phyloP scores from a whole-genome alignment of 2,888 invertebrate genomes.

The Galeopsomyia nigrocyanea region DNA sequence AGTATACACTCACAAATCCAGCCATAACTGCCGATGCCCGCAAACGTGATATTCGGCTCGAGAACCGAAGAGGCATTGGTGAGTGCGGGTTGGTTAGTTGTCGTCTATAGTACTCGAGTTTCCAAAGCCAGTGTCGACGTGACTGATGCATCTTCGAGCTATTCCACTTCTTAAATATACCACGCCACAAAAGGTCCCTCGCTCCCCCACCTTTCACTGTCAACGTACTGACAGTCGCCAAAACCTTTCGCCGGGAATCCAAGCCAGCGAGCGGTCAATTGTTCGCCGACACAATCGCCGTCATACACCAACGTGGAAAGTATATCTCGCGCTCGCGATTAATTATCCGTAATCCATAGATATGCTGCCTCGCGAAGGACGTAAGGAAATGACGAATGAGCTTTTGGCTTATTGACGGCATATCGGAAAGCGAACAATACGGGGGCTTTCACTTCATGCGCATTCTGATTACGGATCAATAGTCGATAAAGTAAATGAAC shows the following conservation, averaged over 20 bases:
- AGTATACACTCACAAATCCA: conserved; percentile 59
- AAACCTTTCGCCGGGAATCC: conserved; percentile 50
- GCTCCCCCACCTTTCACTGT: conserved; percentile 64
- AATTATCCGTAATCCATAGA: conserved; percentile 22
- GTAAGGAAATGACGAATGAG: conserved; percentile 31
- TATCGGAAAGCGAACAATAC: conserved; percentile 16
- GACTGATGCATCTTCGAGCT: conserved; percentile 65
- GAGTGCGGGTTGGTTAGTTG: background rate
- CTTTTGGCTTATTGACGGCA: conserved; percentile 4
- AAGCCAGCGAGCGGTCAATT: conserved; percentile 48
- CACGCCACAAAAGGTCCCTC: conserved; percentile 30
- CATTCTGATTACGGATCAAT: conserved; percentile 44
- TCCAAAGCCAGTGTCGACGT: conserved; percentile 1
- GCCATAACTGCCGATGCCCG: conserved; percentile 49
- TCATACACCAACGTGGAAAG: conserved; percentile 8
- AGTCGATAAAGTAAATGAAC: conserved; percentile 17
- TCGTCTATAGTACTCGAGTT: background rate
- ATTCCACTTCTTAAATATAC: conserved; percentile 67
- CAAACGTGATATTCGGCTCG: background rate
- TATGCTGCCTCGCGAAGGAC: background rate
- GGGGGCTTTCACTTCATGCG: conserved; percentile 43
- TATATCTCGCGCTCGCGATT: conserved; percentile 1
- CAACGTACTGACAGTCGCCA: conserved; percentile 51
- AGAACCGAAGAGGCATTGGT: background rate
- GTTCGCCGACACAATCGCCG: conserved; percentile 49